A percentile compares a stretch with the other conserved stretches of the same genome.
phyloP scores from a whole-genome alignment of 2,888 invertebrate species.

The Papilio demoleus region DNA sequence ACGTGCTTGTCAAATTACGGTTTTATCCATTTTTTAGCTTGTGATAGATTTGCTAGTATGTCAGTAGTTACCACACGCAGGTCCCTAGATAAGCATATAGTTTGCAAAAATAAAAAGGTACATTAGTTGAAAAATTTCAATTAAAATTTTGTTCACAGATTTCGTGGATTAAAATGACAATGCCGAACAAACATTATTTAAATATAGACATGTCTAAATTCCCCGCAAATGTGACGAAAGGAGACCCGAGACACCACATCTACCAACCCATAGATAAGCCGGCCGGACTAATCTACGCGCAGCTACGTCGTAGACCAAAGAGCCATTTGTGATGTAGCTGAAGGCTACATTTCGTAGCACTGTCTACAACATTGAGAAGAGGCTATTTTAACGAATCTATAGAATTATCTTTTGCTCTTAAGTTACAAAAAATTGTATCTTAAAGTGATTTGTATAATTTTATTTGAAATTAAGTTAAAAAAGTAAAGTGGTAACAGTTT shows the following conservation, averaged over 20 bases:
- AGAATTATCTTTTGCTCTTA: neutral
- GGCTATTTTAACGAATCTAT: constrained; percentile 14
- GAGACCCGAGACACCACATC: constrained; percentile 86
- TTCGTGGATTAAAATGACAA: constrained; percentile 87
- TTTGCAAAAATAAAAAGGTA: too few relatives aligned
- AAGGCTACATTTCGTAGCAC: constrained; percentile 23
- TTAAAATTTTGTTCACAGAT: constrained; percentile 76
- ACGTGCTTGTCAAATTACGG: too few relatives aligned
- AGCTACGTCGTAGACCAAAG: constrained; percentile 85
- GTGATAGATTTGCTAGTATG: too few relatives aligned
- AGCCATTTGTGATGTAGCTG: constrained; percentile 76
- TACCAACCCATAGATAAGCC: constrained; percentile 91
- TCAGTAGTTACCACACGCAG: too few relatives aligned
- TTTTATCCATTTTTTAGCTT: too few relatives aligned
- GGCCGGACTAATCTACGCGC: constrained; percentile 89
- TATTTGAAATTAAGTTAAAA: neutral
- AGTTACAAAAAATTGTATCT: neutral
- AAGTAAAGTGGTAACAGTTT: neutral
- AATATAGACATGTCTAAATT: constrained; percentile 90
- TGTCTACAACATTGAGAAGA: neutral
- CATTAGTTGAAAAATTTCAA: too few relatives aligned
- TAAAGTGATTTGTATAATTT: neutral
- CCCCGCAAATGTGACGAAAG: constrained; percentile 84
- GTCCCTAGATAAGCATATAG: neutral
- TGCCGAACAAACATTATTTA: constrained; percentile 93